These are phyloP conservation scores for Ephialtes manifestator DNA, from an alignment of 2,888 invertebrate genomes.

Conservation along the genomic window DNA sequence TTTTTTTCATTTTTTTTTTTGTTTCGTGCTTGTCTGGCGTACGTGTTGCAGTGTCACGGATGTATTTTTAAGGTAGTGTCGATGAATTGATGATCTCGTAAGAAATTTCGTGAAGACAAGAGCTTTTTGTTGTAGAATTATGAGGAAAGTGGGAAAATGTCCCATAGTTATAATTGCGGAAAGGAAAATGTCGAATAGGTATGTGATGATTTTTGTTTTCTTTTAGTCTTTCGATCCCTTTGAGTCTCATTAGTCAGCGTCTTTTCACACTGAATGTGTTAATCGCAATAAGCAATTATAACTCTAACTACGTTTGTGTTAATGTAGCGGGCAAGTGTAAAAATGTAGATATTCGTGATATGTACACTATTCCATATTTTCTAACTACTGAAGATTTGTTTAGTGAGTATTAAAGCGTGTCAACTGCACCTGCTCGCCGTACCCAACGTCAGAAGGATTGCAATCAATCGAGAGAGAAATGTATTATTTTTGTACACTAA, in stretches of 20 bases:
- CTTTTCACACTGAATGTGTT: constrained; percentile 75
- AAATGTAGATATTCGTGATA: constrained; percentile 4
- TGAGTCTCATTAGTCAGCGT: constrained; percentile 36
- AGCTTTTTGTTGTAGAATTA: neutral
- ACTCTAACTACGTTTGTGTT: constrained; percentile 73
- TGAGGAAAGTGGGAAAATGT: constrained; percentile 31
- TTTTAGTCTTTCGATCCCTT: constrained; percentile 24
- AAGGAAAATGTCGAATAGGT: constrained; percentile 31
- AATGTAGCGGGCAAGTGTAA: constrained; percentile 49
- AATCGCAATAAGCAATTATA: constrained; percentile 78
- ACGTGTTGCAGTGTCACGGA: constrained; percentile 51
- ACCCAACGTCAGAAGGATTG: constrained; percentile 48
- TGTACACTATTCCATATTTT: constrained; percentile 27
- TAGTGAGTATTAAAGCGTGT: constrained; percentile 35
- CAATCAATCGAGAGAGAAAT: neutral
- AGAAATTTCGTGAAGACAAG: constrained; percentile 27
- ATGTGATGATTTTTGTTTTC: constrained; percentile 53
- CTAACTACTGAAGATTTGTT: constrained; percentile 16
- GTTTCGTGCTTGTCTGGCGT: constrained; percentile 63
- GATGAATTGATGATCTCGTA: constrained; percentile 35
- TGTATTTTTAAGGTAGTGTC: constrained; percentile 29
- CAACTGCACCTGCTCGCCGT: constrained; percentile 44
- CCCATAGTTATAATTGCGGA: constrained; percentile 25
- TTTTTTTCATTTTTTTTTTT: constrained; percentile 41
- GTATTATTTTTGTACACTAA: neutral